Base-by-base conservation (phyloP, 2,797 vertebrate species). In the Aselliscus stoliczkanus region DNA sequence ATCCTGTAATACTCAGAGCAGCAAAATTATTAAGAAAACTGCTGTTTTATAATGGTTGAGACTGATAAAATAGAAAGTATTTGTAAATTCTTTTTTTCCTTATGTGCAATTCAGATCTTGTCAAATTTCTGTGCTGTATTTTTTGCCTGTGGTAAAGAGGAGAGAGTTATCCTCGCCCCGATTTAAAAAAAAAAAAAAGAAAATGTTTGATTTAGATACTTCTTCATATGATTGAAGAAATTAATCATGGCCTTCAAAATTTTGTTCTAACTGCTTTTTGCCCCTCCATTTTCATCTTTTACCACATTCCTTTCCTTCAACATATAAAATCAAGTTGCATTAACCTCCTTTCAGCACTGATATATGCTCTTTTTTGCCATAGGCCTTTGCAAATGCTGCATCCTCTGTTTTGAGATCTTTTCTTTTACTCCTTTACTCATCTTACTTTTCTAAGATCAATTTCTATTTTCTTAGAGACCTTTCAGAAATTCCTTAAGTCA, bases 351-450 rank as follows among this genome's bases (percentile, higher is more conserved):
- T 86, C n/a, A 81, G 29, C 17, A 34, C 23, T 34, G 29, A 4
- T 12, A 15, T 31, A 4, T 29, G 2, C 4, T 17, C 6, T 2
- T 64, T n/a, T 21, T n/a, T 65, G 5, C 7, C 5, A 27, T 1
- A 65, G 6, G 50, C 10, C 5, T 47, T 83, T 56, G 6, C 50
- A 73, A 83, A 11, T 34, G 1, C 10, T 18, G 13, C 9, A 52
- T 18, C 15, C 18, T 72, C 5, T 39, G 5, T 39, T 52, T 69
- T 9, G 23, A 37, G 20, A 60, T 17, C 2, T 83, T 64, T 47
- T n/a, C 2, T 52, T 14, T 14, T 1, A 3, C 2, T 54, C 60
- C 23, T 64, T 75, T 76, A 50, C 37, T 70, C 52, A 76, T 75
- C 25, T 47, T 75, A 27, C 1, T 89, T 86, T 85, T 54, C 7